Evolutionary conservation across 2,113 vertebrate genomes (phyloP).

Genomic region (Sebastes fasciatus): DNA sequence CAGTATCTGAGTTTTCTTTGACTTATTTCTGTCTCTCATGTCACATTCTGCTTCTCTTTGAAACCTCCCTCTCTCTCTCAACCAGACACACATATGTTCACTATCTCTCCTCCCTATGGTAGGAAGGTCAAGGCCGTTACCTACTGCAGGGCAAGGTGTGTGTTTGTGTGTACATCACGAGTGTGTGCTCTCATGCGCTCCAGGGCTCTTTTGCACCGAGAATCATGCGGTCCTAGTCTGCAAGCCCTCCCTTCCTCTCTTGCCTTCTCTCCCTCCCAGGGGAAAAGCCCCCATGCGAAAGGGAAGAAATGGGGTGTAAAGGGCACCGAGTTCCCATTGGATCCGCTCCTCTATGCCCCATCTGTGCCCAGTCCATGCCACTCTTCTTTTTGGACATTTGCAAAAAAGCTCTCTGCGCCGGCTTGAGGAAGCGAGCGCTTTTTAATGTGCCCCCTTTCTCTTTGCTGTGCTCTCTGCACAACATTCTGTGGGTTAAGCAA

Average conservation of each 20-base stretch:
- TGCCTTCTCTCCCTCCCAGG: constrained; percentile 56
- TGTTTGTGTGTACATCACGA: constrained; percentile 30
- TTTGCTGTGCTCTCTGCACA: constrained; percentile 38
- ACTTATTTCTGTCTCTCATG: background rate
- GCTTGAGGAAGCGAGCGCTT: constrained; percentile 33
- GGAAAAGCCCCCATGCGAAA: constrained; percentile 77
- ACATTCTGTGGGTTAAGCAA: constrained; percentile 62
- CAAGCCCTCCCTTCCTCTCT: constrained; percentile 52
- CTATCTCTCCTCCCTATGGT: background rate
- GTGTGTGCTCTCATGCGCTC: constrained; percentile 15
- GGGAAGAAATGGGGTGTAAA: constrained; percentile 78
- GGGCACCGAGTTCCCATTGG: constrained; percentile 82
- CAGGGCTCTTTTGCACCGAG: constrained; percentile 35
- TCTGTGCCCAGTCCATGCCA: constrained; percentile 75
- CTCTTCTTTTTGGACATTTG: constrained; percentile 28
- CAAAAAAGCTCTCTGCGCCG: background rate
- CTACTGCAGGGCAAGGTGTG: constrained; percentile 31
- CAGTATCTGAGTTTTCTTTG: background rate
- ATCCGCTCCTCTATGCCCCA: constrained; percentile 66
- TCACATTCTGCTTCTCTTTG: constrained; percentile 6
- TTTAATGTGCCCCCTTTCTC: constrained; percentile 16
- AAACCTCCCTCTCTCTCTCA: constrained; percentile 4
- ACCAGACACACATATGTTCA: constrained; percentile 7
- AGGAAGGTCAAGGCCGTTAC: constrained; percentile 24
- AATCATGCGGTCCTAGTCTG: constrained; percentile 51